Evolutionary conservation across 2,888 invertebrate genomes (phyloP), one percentile per base, ranked within the genome.

Genomic region (Bembecia ichneumoniformis): DNA sequence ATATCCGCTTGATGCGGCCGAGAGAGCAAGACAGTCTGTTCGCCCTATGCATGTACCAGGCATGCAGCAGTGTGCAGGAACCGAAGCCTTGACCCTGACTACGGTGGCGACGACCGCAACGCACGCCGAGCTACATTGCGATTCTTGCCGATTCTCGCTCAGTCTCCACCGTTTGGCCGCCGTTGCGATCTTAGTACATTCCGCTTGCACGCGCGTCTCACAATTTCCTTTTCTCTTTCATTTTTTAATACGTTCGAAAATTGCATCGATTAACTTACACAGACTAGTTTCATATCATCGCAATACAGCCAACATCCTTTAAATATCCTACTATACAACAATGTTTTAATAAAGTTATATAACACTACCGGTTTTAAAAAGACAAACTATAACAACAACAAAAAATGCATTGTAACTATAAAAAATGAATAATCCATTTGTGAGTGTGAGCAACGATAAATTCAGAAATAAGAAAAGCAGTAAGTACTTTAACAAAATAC

Each of bases 101-200:
- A 75, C 77, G 82, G 82, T 83, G 86, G 84, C 87, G 87, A 75
- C 87, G 87, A 87, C 87, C 87, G 84, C 82, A 83, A 84, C 84
- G 86, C 77, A 74, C 79, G 74, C 77, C 74, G 75, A 74, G 74
- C 74, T 66, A 73, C 78, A 76, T 71, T 73, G 81, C 78, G 73
- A 80, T 77, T 81, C 77, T 79, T 71, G 76, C 68, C 73, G 75
- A 77, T 78, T 77, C 77, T 74, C 73, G 68, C 70, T 69, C 68
- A 28, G 28, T 28, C 28, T 5, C 28, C 28, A 46, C 63, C 63
- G 66, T 74, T 72, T 74, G 72, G 73, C 64, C 72, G 59, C 59
- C 74, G 70, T 72, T 82, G 77, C 70, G 71, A 67, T 77, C 82
- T 77, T 78, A 69, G 78, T 80, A 76, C 78, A 77, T 77, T 75